phyloP scores from a whole-genome alignment of 2,888 invertebrate genomes.

The Drosophila nigritarsus region DNA sequence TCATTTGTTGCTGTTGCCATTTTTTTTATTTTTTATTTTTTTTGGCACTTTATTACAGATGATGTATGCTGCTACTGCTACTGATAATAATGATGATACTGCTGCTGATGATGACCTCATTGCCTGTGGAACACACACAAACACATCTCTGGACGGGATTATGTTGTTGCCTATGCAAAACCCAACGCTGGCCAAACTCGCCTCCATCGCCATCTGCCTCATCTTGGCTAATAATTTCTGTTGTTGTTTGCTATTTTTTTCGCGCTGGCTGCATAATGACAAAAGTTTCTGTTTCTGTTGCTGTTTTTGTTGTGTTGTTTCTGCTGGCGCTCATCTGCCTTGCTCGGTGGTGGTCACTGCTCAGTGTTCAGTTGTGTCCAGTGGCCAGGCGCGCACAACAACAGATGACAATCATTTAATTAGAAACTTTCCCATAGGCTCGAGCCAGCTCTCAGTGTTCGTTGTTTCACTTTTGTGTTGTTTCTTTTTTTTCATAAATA shows the following conservation, averaged over 20 bases:
- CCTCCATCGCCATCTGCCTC: constrained; percentile 53
- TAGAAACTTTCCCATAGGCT: constrained; percentile 85
- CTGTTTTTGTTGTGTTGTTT: constrained; percentile 34
- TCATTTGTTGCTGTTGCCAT: constrained; percentile 26
- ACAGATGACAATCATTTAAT: constrained; percentile 84
- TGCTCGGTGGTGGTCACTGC: constrained; percentile 63
- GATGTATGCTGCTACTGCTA: constrained; percentile 67
- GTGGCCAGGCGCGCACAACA: constrained; percentile 58
- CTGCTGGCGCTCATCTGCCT: constrained; percentile 40
- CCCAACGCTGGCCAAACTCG: constrained; percentile 48
- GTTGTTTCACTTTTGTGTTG: constrained; percentile 59
- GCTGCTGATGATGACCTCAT: constrained; percentile 70
- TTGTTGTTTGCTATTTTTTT: constrained; percentile 56
- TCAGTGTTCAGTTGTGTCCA: constrained; percentile 51
- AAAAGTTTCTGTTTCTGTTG: constrained; percentile 26
- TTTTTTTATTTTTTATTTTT: constrained; percentile 16
- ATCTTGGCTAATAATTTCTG: constrained; percentile 80
- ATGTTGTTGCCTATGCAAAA: constrained; percentile 42
- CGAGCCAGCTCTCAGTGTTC: constrained; percentile 48
- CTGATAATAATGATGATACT: constrained; percentile 35
- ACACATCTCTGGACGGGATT: constrained; percentile 30
- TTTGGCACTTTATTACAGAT: constrained; percentile 62
- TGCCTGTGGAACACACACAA: constrained; percentile 56
- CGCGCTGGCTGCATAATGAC: constrained; percentile 14
- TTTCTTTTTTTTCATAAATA: constrained; percentile 35